These are phyloP conservation scores for Adoxophyes honmai DNA, from an alignment of 1,140 invertebrate species.

Conservation along the genomic window DNA sequence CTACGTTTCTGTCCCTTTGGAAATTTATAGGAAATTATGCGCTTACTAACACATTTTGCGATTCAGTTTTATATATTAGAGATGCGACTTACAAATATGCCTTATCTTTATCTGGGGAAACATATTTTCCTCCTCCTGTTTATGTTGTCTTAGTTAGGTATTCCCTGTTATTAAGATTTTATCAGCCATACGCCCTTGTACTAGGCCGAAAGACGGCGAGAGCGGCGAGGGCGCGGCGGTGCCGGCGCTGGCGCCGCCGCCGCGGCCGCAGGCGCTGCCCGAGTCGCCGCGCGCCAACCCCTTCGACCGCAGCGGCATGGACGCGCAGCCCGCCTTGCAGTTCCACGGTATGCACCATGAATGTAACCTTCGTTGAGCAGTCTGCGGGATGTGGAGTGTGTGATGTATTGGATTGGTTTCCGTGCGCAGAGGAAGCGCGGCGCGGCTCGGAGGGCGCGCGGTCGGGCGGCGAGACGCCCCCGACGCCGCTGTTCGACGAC, in stretches of 20 bases:
- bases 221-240: conserved; percentile 50
- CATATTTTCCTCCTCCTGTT: too few species aligned
- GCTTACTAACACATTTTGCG: too few species aligned
- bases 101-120: too few species aligned
- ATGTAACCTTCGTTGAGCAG: too few species aligned
- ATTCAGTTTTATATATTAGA: too few species aligned
- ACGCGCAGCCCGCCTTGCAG: conserved; percentile 37
- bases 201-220: conserved; percentile 80
- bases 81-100: too few species aligned
- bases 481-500: conserved; percentile 96
- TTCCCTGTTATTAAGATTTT: too few species aligned
- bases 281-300: conserved; percentile 85
- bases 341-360: conserved; percentile 22
- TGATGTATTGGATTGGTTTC: background rate
- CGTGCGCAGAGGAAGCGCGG: conserved; percentile 26
- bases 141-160: too few species aligned
- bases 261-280: conserved; percentile 77
- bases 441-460: conserved; percentile 52
- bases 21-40: too few species aligned
- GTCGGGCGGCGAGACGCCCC: conserved; percentile 82
- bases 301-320: conserved; percentile 85
- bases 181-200: too few species aligned
- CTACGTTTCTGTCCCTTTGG: too few species aligned
- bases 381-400: too few species aligned
- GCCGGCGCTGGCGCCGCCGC: conserved; percentile 87